These are phyloP conservation scores for Lamellibrachia luymesi DNA, from an alignment of 1,140 invertebrate genomes.

Conservation along the genomic window DNA sequence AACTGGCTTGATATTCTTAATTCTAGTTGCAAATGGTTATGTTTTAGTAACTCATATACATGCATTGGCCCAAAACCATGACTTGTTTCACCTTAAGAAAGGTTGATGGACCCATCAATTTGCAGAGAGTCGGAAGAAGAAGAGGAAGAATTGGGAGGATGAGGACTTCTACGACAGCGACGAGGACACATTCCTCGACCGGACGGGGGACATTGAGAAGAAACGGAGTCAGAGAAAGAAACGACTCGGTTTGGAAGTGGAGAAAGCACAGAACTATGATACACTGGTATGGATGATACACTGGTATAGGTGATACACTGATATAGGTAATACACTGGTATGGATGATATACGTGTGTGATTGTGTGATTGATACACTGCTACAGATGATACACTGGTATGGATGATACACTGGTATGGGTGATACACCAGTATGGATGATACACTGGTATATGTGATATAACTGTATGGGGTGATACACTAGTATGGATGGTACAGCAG, in stretches of 20 bases:
- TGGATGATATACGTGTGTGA: too few species aligned
- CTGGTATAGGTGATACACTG: too few species aligned
- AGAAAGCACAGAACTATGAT: constrained; percentile 75
- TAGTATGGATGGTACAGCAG: too few species aligned
- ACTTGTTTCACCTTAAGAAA: not conserved
- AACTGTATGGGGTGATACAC: too few species aligned
- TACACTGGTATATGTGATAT: not conserved
- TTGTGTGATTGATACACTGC: constrained; percentile 76
- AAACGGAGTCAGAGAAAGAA: constrained; percentile 79
- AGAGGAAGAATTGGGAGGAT: constrained; percentile 66
- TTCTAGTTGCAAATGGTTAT: too few species aligned
- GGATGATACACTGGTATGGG: too few species aligned
- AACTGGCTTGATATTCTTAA: too few species aligned
- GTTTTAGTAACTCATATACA: too few species aligned
- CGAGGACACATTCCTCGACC: constrained; percentile 92
- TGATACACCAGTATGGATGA: not conserved
- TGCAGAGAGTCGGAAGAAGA: constrained; percentile 50
- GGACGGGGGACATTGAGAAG: constrained; percentile 87
- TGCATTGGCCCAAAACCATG: too few species aligned
- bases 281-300: constrained; percentile 65
- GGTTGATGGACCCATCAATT: not conserved
- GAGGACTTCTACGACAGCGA: constrained; percentile 96
- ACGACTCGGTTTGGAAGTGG: constrained; percentile 64
- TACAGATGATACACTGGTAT: constrained; percentile 48
- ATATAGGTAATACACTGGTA: too few species aligned